Evolutionary conservation across 2,888 invertebrate species (phyloP).

Genomic region (Subacronicta megacephala): DNA sequence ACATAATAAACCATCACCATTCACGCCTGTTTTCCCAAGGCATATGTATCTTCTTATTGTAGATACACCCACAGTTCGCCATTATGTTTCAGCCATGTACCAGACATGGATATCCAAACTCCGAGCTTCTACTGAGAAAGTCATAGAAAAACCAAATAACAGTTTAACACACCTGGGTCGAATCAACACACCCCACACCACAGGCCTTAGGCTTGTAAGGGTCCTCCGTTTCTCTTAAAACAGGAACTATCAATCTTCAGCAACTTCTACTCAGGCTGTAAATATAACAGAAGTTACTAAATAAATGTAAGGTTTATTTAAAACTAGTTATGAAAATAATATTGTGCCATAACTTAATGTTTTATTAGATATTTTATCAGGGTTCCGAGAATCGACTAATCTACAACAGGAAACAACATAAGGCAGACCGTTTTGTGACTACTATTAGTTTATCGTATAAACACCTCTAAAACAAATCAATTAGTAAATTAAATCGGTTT

Average conservation of each 20-base stretch:
- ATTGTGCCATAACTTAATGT: slow-evolving; percentile 39
- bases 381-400: slow-evolving; percentile 72
- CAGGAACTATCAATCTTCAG: neutral
- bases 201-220: no score
- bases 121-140: no score
- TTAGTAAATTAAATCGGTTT: slow-evolving; percentile 5
- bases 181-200: no score
- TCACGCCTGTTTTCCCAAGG: no score
- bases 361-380: slow-evolving; percentile 66
- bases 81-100: no score
- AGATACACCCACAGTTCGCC: no score
- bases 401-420: slow-evolving; percentile 70
- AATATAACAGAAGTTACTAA: neutral
- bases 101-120: no score
- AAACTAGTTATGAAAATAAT: slow-evolving; percentile 35
- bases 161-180: no score
- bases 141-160: no score
- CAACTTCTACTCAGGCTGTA: no score
- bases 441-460: slow-evolving; percentile 19
- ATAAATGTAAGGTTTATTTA: slow-evolving; percentile 14
- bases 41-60: no score
- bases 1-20: no score
- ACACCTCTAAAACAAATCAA: slow-evolving; percentile 20
- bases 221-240: neutral
- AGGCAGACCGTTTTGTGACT: slow-evolving; percentile 46